phyloP scores from a whole-genome alignment of 30 jellyfish, hydroid and myxozoan genomes.

The Aurelia aurita region DNA sequence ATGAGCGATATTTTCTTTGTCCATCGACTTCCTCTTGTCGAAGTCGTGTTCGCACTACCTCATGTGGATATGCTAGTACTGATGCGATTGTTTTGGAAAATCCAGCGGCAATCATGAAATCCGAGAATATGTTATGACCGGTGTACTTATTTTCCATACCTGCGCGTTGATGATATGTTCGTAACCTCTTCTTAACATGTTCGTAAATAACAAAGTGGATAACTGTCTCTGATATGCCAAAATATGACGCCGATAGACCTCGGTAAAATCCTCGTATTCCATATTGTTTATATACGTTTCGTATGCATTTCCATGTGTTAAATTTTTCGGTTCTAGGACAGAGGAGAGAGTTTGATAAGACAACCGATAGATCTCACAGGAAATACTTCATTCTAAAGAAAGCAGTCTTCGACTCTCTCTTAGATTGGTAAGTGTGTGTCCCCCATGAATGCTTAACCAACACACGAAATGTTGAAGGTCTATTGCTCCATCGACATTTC shows the following conservation, averaged over 20 bases:
- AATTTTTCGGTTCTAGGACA: conserved; percentile 49
- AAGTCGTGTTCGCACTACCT: conserved; percentile 97
- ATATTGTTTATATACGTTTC: conserved; percentile 72
- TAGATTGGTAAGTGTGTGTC: no score
- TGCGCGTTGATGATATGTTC: conserved; percentile 64
- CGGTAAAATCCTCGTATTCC: conserved; percentile 97
- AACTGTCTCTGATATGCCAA: conserved; percentile 95
- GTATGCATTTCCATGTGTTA: conserved; percentile 70
- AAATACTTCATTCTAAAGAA: no score
- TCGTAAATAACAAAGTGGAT: conserved; percentile 97
- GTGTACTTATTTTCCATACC: conserved; percentile 51
- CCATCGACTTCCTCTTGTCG: conserved; percentile 89
- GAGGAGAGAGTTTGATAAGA: no score
- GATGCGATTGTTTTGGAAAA: conserved; percentile 94
- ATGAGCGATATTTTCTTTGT: conserved; percentile 74
- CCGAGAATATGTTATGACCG: conserved; percentile 85
- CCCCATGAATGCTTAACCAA: no score
- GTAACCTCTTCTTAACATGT: conserved; percentile 80
- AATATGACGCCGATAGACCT: conserved; percentile 98
- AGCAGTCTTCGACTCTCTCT: no score
- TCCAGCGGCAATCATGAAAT: conserved; percentile 98
- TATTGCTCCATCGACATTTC: no score
- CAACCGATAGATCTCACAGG: no score
- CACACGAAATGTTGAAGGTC: no score
- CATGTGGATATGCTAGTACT: conserved; percentile 96